Evolutionary conservation across 30 jellyfish, hydroid and myxozoan genomes (phyloP), one percentile per base, ranked within the genome.

Genomic region (Aurelia sp.): DNA sequence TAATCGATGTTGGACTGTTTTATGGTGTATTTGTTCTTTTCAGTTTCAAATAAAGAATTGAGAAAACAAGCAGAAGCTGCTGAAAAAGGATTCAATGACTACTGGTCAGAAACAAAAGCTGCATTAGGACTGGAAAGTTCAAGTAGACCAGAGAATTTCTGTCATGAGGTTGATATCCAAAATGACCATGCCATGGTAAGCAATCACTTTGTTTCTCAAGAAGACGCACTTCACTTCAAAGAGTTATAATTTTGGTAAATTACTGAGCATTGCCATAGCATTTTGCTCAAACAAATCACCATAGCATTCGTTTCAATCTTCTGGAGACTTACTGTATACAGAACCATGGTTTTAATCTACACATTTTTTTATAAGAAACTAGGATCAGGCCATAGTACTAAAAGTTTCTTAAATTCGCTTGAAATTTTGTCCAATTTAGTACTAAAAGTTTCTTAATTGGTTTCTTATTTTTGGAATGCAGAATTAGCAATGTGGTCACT

Each of bases 61-160:
- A 74, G 58, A 31, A 33, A 83, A 27, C 92, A 83, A 83, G 92
- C 92, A 83, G 67, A 15, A 15, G 66, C 86, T 23, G 76, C 68
- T 11, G 92, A 83, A 44, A 83, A 71, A 48, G 51, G 22, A 4
- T 35, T 71, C 60, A 17, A 57, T 44, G 86, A 83, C 13, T 83
- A 48, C 60, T 66, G 66, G 64, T 20, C 68, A 22, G 77, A 69
- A 27, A 71, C 86, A 35, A 71, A 47, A 61, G 18, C 53, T n/a
- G 92, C 92, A 16, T 64, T 83, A 16, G 66, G 80, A 9, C 22
- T 63, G 17, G 79, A 37, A 10, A n/a, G 17, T 55, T 13, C 60
- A 10, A 16, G 4, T 18, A 16, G 66, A 4, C 27, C 47, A 35
- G 31, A 23, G 4, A 33, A 62, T 2, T 83, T 83, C 52, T 53